These are phyloP conservation scores for Chaetodon trifascialis DNA, from an alignment of 2,113 vertebrate genomes.

Conservation along the genomic window DNA sequence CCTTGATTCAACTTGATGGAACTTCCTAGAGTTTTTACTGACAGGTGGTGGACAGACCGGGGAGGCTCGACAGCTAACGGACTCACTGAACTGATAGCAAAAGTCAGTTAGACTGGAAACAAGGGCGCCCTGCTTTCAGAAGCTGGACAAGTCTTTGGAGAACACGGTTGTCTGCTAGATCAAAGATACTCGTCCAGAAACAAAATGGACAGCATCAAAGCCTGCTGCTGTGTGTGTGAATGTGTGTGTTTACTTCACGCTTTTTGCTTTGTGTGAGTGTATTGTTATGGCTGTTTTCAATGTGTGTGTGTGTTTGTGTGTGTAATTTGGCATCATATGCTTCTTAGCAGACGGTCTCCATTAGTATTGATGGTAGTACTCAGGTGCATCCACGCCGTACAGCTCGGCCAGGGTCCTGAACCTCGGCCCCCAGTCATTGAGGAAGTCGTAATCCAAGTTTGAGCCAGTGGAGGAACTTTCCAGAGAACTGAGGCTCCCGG, in stretches of 20 bases:
- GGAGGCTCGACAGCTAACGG: conserved; percentile 29
- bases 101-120: conserved; percentile 17
- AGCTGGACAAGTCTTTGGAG: conserved; percentile 44
- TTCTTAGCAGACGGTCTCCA: not conserved
- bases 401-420: conserved; percentile 96
- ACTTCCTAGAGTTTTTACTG: conserved; percentile 12
- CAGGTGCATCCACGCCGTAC: conserved; percentile 87
- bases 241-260: conserved; percentile 20
- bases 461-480: conserved; percentile 89
- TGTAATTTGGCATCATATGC: conserved; percentile 33
- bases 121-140: conserved; percentile 30
- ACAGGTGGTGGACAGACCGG: conserved; percentile 17
- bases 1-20: conserved; percentile 2
- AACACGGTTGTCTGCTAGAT: not conserved
- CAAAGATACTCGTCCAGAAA: conserved; percentile 9
- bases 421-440: conserved; percentile 95
- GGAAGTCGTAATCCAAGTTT: conserved; percentile 94
- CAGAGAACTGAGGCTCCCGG: conserved; percentile 94
- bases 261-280: conserved; percentile 14
- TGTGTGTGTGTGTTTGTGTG: not conserved
- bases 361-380: conserved; percentile 81
- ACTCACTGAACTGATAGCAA: conserved; percentile 24
- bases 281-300: conserved; percentile 62
- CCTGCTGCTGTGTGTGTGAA: not conserved
- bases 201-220: conserved; percentile 15